Evolutionary conservation across 2,113 vertebrate species (phyloP), one percentile per base, ranked within the genome.

Genomic region (Scolopax mira): DNA sequence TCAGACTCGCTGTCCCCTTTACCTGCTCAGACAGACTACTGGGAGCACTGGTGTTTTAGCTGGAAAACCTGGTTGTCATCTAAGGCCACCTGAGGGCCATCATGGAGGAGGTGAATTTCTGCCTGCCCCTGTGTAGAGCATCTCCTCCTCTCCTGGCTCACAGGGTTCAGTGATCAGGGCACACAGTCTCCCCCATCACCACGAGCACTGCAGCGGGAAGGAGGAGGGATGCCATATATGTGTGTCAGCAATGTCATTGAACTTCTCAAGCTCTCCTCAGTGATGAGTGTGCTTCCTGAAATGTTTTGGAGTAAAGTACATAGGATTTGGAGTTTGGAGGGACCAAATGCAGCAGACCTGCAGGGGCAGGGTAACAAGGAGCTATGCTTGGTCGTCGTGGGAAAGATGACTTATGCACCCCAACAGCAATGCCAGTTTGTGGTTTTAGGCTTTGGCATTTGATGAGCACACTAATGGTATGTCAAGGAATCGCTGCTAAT

Each of bases 401-500:
- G 35, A 79, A 71, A 19, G 69, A 13, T 28, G 19, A 37, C 67
- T 89, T 81, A 41, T 0, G 0, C 25, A 49, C 15, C 10, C 15
- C 0, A 1, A 42, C 0, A 0, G 14, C 33, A 24, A 22, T 39
- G 41, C 57, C 25, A 8, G 12, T 39, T 78, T 2, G 1, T 69
- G 25, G 9, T 82, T 95, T 84, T 69, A 86, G 83, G 27, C 72
- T 93, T 64, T 88, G n/a, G 21, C 18, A 6, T 74, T 79, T 78
- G 49, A 21, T 5, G 27, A 88, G 60, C 33, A 10, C 18, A 1
- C 7, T 65, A 42, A 69, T 52, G 28, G 6, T 42, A 35, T 37
- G 67, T 79, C 44, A 61, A 84, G 37, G 41, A 82, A 44, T 77
- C 85, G n/a, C 28, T 57, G 28, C 25, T 2, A 64, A 72, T 65